Conservation (phyloP, 2,888 invertebrate species). For the Pheosia tremula region DNA sequence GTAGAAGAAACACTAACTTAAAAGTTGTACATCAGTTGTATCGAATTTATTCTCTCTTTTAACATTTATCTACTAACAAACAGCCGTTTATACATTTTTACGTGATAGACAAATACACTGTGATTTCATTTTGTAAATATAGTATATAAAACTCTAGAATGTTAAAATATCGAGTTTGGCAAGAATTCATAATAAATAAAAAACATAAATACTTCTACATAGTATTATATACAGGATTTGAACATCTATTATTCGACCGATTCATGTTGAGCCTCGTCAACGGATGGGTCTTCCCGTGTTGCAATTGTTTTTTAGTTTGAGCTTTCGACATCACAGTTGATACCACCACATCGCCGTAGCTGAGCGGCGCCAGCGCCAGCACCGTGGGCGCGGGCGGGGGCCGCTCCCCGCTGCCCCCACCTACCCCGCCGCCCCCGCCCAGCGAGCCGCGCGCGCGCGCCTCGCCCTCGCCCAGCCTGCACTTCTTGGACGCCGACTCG, state of each 20-base stretch:
- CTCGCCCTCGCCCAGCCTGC: constrained; percentile 39
- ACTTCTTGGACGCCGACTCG: constrained; percentile 30
- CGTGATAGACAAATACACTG: constrained; percentile 80
- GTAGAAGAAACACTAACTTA: constrained; percentile 56
- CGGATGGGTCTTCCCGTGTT: constrained; percentile 97
- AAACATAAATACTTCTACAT: constrained; percentile 88
- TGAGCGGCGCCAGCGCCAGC: constrained; percentile 67
- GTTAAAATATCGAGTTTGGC: constrained; percentile 84
- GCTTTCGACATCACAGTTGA: constrained; percentile 89
- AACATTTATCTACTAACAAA: constrained; percentile 79
- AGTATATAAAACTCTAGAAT: constrained; percentile 83
- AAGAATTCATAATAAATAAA: constrained; percentile 84
- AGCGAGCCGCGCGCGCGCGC: constrained; percentile 48
- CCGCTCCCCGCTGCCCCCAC: constrained; percentile 55
- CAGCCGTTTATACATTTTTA: constrained; percentile 78
- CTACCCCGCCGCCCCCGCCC: constrained; percentile 52
- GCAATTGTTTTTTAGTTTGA: constrained; percentile 91
- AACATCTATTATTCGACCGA: constrained; percentile 88
- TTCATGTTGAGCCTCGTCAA: constrained; percentile 93
- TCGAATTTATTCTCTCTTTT: constrained; percentile 78
- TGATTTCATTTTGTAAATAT: constrained; percentile 82
- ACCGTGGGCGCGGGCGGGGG: constrained; percentile 72
- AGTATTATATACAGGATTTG: constrained; percentile 94
- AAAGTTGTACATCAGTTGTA: constrained; percentile 82
- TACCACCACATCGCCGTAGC: constrained; percentile 85